phyloP scores from a whole-genome alignment of 2,888 invertebrate genomes.

The Nasonia oneida region DNA sequence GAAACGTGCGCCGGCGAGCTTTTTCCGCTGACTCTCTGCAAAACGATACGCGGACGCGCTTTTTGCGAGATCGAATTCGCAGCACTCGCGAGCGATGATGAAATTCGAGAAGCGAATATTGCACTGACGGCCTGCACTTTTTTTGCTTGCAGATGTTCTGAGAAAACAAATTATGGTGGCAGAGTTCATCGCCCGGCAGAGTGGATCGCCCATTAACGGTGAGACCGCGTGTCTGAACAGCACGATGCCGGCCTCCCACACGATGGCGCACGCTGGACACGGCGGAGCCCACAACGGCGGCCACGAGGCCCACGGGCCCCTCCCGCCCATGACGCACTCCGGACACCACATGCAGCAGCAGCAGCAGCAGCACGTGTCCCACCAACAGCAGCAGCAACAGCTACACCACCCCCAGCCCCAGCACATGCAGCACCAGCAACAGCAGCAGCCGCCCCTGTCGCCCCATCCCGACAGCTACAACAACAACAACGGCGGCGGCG shows the following conservation, averaged over 20 bases:
- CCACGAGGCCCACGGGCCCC: slow-evolving; percentile 75
- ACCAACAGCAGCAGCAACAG: slow-evolving; percentile 66
- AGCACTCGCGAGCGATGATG: not conserved
- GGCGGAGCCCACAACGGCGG: slow-evolving; percentile 65
- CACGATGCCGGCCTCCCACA: slow-evolving; percentile 77
- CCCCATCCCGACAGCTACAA: slow-evolving; percentile 57
- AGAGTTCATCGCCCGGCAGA: slow-evolving; percentile 89
- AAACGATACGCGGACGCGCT: not conserved
- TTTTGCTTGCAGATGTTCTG: slow-evolving; percentile 76
- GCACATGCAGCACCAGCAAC: slow-evolving; percentile 69
- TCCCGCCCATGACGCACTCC: slow-evolving; percentile 74
- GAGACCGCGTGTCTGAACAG: slow-evolving; percentile 83
- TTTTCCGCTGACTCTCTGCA: slow-evolving; percentile 13
- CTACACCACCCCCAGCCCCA: slow-evolving; percentile 64
- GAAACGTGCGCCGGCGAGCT: slow-evolving; percentile 43
- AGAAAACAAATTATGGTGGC: slow-evolving; percentile 88
- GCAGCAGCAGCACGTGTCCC: slow-evolving; percentile 63
- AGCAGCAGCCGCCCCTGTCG: slow-evolving; percentile 70
- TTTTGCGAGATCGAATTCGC: not conserved
- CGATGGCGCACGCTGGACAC: slow-evolving; percentile 77
- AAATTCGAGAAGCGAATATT: slow-evolving; percentile 31
- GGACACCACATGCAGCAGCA: slow-evolving; percentile 72
- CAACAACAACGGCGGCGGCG: slow-evolving; percentile 64
- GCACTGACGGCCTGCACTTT: not conserved
- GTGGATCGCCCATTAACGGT: slow-evolving; percentile 86